Evolutionary conservation across 2,888 invertebrate species (phyloP), one percentile per base, ranked within the genome.

Genomic region (Orthonychiurus folsomi): DNA sequence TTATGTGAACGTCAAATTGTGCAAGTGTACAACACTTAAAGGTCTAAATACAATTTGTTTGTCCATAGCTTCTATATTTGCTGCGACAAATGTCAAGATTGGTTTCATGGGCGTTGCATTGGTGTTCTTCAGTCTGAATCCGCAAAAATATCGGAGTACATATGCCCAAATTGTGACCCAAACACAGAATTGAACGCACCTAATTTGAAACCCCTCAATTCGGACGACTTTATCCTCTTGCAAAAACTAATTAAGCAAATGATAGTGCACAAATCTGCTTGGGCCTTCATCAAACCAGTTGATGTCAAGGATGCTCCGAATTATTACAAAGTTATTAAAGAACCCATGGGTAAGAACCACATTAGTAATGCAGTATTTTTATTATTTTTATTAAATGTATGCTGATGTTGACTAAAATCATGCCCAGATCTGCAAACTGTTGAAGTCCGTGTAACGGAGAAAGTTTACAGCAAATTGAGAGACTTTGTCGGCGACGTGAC

Each of bases 91-190:
- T 99, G 99, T 78, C 93, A 96, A 78, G 96, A 94, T 79, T 99
- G 99, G 99, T 97, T 95, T 81, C 97, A 97, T 78, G 96, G 96
- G 5, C 84, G 91, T 63, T 97, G 97, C 79, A 96, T 97, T 54
- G 96, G 96, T 50, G 91, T 94, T 74, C 79, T 93, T 58, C 93
- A 92, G 75, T 89, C 90, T 2, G 93, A 93, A 77, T 95, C 93
- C 24, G 92, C 94, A 76, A 88, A 88, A 73, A 92, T 96, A 72
- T 95, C 94, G 75, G 93, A 93, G 74, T 99, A 97, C 76, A 86
- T 93, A 71, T 97, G 97, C 80, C 97, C 97, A 0, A 89, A 89
- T 76, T 97, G 97, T 79, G 90, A 93, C 77, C 84, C 89, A 72
- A 89, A 92, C 77, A 89, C 89, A 71, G 86, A 88, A 20, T 87